Conservation (phyloP, 2,888 invertebrate species). For the Heliconius erato region DNA sequence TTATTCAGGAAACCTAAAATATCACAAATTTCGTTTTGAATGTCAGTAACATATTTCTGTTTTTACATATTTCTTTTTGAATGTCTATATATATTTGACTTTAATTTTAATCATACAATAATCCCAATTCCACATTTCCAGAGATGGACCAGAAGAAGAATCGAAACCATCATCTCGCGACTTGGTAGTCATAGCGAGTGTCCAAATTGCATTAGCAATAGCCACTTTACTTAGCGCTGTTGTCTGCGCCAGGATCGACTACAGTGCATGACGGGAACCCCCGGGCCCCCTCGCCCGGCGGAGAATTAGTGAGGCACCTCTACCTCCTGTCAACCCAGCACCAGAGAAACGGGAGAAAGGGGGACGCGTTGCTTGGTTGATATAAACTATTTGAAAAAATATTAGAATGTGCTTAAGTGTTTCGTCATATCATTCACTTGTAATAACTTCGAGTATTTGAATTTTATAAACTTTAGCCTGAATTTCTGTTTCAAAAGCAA, state of each 20-base stretch:
- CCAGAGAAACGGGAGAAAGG: constrained; percentile 78
- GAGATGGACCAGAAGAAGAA: constrained; percentile 75
- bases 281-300: constrained; percentile 74
- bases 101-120: background rate
- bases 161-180: constrained; percentile 76
- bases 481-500: too few species aligned
- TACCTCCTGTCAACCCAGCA: constrained; percentile 63
- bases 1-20: too few species aligned
- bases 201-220: constrained; percentile 81
- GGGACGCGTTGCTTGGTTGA: constrained; percentile 86
- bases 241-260: constrained; percentile 85
- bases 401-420: background rate
- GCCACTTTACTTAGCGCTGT: constrained; percentile 83
- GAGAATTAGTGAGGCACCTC: constrained; percentile 73
- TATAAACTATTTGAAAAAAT: constrained; percentile 66
- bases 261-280: constrained; percentile 78
- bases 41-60: too few species aligned
- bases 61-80: too few species aligned
- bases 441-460: background rate
- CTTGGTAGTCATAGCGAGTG: constrained; percentile 79
- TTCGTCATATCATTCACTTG: constrained; percentile 16
- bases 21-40: too few species aligned
- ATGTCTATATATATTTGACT: too few species aligned
- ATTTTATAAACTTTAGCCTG: background rate
- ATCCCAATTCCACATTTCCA: constrained; percentile 60